Conservation (phyloP, 2,113 vertebrate species). For the Scartelaos histophorus region DNA sequence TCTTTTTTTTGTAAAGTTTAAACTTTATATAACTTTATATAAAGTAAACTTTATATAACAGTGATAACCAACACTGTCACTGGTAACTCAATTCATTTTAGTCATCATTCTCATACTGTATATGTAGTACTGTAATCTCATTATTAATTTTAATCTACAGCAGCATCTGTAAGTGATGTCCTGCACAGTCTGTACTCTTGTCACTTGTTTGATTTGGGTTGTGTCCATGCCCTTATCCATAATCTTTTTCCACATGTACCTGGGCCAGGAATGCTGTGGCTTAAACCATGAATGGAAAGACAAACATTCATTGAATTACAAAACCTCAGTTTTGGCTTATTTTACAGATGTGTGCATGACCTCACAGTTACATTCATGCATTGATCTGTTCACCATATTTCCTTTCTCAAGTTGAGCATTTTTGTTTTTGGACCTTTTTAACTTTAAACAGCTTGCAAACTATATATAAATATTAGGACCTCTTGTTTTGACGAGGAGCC, state of each 20-base stretch:
- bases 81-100: neutral
- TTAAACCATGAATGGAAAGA: conserved; percentile 44
- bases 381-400: conserved; percentile 48
- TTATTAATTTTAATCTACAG: neutral
- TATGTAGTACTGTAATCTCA: neutral
- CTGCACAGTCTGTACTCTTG: neutral
- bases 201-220: conserved; percentile 20
- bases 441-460: conserved; percentile 21
- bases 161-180: conserved; percentile 3
- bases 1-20: no score
- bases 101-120: neutral
- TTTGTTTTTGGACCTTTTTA: neutral
- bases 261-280: conserved; percentile 58
- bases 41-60: no score
- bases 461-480: conserved; percentile 4
- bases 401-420: conserved; percentile 10
- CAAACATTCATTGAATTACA: conserved; percentile 29
- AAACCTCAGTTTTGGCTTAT: conserved; percentile 20
- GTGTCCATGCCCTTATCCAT: conserved; percentile 25
- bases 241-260: conserved; percentile 37
- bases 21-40: no score
- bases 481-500: neutral
- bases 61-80: no score
- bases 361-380: conserved; percentile 2
- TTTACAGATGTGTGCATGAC: conserved; percentile 33